Evolutionary conservation across 2,113 vertebrate genomes (phyloP), one percentile per base, ranked within the genome.

Genomic region (Thinocorus orbignyianus): DNA sequence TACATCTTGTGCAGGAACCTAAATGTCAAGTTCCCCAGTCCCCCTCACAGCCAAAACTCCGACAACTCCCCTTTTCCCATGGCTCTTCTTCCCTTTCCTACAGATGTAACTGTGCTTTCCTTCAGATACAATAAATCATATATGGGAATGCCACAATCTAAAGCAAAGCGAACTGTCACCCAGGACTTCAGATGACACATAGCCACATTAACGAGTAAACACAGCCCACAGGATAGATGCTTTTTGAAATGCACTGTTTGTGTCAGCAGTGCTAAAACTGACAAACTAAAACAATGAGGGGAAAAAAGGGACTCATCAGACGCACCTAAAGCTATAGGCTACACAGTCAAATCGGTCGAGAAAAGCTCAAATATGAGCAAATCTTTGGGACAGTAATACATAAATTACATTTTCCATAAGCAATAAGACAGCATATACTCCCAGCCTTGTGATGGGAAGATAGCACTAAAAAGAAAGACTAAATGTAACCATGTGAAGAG

Each of bases 1-100:
- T 92, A 91, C 79, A 95, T 95, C 93, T 96, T 96, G 81, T 93
- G 93, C 55, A 88, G 95, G 93, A 95, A 52, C 89, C 93, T 83
- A 97, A 97, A 98, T 97, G 97, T 96, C 96, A 96, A 66, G n/a
- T 84, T 95, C 82, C 71, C 62, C 90, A 33, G 88, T 85, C 81
- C 86, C 85, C 78, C 61, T 66, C 88, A 64, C 80, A 93, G 94
- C 95, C 92, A 81, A 86, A 86, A 81, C 68, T 26, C 33, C 41
- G 52, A 62, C 51, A 64, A 69, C 52, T 79, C 48, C 51, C 72
- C 52, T 42, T 64, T 89, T 91, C 92, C 87, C 87, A 46, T 88
- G 92, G 57, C 92, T 92, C 83, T 69, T 97, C 95, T 92, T 81
- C 46, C 17, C 55, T 93, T 94, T 91, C 86, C 70, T 91, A 68